phyloP scores from a whole-genome alignment of 2,888 invertebrate genomes.

The Chrysolina oricalcia region DNA sequence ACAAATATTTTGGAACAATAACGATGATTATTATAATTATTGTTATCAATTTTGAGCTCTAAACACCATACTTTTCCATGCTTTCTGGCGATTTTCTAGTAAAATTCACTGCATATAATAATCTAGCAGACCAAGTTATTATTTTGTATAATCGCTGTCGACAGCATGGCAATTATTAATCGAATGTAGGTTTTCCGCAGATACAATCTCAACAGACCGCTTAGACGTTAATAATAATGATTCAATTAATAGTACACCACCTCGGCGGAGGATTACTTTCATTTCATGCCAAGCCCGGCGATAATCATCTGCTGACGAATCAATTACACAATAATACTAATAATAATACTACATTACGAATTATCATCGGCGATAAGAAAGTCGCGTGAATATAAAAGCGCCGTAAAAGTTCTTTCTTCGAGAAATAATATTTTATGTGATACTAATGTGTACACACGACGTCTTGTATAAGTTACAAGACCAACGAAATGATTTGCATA shows the following conservation, averaged over 20 bases:
- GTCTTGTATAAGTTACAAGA: conserved; percentile 33
- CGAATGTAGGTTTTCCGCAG: conserved; percentile 14
- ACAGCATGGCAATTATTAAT: conserved; percentile 7
- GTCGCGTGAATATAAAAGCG: conserved; percentile 2
- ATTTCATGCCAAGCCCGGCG: conserved; percentile 11
- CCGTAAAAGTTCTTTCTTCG: neutral
- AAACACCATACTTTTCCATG: too few relatives aligned
- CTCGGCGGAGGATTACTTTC: conserved; percentile 20
- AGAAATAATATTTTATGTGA: conserved; percentile 16
- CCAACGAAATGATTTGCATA: conserved; percentile 41
- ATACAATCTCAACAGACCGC: conserved; percentile 18
- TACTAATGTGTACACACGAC: conserved; percentile 25
- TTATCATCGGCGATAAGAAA: conserved; percentile 17
- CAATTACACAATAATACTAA: conserved; percentile 20
- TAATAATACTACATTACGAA: conserved; percentile 30
- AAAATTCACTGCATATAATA: too few relatives aligned
- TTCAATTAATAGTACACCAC: conserved; percentile 18
- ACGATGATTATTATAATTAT: too few relatives aligned
- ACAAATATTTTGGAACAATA: too few relatives aligned
- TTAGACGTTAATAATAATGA: conserved; percentile 20
- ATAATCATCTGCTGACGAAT: conserved; percentile 28
- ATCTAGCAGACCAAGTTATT: neutral
- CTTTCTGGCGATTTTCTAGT: too few relatives aligned
- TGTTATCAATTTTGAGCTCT: too few relatives aligned
- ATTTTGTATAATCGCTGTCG: neutral